A percentile compares a stretch with the other conserved stretches of the same genome.
Conservation (phyloP, 2,888 invertebrate genomes). For the Trichacis sp. region DNA sequence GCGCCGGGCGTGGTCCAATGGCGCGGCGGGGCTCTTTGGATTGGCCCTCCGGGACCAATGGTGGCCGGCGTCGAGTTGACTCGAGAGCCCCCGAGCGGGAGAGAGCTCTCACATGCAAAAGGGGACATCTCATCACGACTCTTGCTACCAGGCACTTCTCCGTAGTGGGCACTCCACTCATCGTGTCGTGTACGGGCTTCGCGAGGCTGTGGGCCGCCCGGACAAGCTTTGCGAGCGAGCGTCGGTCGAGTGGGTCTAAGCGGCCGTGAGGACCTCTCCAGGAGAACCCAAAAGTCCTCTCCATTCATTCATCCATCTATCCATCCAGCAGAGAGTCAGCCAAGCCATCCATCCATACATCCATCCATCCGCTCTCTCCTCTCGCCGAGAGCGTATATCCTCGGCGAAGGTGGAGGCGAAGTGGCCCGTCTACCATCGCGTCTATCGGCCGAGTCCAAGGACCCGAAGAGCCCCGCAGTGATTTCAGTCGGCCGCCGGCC, state of each 20-base stretch:
- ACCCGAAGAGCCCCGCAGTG: constrained; percentile 63
- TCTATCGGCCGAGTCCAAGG: constrained; percentile 64
- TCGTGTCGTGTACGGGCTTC: constrained; percentile 66
- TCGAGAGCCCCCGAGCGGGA: constrained; percentile 39
- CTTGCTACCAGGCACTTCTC: constrained; percentile 68
- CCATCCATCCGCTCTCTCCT: constrained; percentile 35
- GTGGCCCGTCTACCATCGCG: constrained; percentile 61
- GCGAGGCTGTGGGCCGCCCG: constrained; percentile 59
- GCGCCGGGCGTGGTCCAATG: constrained; percentile 41
- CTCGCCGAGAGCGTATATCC: constrained; percentile 52
- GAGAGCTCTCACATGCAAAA: constrained; percentile 60
- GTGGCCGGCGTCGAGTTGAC: constrained; percentile 20
- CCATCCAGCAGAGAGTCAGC: constrained; percentile 38
- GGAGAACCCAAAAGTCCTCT: constrained; percentile 68
- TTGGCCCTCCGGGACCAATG: constrained; percentile 48
- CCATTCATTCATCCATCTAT: constrained; percentile 58
- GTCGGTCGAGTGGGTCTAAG: constrained; percentile 68
- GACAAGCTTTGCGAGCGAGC: constrained; percentile 45
- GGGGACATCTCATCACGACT: constrained; percentile 68
- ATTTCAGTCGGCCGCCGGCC: constrained; percentile 69
- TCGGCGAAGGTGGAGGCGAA: constrained; percentile 64
- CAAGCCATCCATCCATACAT: constrained; percentile 45
- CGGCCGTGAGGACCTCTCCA: constrained; percentile 69
- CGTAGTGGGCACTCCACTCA: constrained; percentile 68
- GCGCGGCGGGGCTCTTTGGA: constrained; percentile 9